Percentiles rank a stretch among this genome's conserved stretches.
Conservation (phyloP, 1,140 invertebrate genomes). For the Drosophila insularis region DNA sequence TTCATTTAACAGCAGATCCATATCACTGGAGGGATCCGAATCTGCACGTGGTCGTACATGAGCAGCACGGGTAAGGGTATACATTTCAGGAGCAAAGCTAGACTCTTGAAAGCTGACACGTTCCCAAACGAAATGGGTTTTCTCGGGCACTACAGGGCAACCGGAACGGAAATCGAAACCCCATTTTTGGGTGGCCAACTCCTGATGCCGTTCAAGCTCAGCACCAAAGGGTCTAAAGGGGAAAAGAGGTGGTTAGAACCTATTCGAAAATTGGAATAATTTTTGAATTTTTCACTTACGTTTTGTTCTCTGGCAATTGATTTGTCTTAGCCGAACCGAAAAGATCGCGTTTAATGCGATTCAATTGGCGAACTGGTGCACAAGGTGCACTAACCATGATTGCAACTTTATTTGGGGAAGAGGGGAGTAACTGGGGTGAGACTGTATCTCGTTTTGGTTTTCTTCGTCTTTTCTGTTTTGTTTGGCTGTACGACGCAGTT, state of each 20-base stretch:
- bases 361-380: constrained; percentile 67
- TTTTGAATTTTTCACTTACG: constrained; percentile 50
- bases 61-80: constrained; percentile 77
- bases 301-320: constrained; percentile 49
- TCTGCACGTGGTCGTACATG: constrained; percentile 60
- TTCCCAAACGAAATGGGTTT: constrained; percentile 71
- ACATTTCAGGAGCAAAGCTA: constrained; percentile 70
- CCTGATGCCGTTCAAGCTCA: constrained; percentile 74
- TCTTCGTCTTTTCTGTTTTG: constrained; percentile 37
- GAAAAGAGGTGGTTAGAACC: background rate
- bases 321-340: constrained; percentile 59
- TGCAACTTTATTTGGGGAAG: constrained; percentile 18
- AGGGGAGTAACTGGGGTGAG: background rate
- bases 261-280: background rate
- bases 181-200: constrained; percentile 74
- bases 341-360: constrained; percentile 78
- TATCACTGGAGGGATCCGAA: constrained; percentile 42
- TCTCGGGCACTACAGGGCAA: constrained; percentile 51
- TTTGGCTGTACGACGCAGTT: constrained; percentile 55
- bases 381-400: constrained; percentile 77
- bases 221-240: constrained; percentile 55
- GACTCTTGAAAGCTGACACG: constrained; percentile 75
- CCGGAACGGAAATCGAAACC: constrained; percentile 79
- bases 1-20: constrained; percentile 69
- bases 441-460: constrained; percentile 31